Evolutionary conservation across 2,113 vertebrate genomes (phyloP).

Genomic region (Hemiprocne comata): DNA sequence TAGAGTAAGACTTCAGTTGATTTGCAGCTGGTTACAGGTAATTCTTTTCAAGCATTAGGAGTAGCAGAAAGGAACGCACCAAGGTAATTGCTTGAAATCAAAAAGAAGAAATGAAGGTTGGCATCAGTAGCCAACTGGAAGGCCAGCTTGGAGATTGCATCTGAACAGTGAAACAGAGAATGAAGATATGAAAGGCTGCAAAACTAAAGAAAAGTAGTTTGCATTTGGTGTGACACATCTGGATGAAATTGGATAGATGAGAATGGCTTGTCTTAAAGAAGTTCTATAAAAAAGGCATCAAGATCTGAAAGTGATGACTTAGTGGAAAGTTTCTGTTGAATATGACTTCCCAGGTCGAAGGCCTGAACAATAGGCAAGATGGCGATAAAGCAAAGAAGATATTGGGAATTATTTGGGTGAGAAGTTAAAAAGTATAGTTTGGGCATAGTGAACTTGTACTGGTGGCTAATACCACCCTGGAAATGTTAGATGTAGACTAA

Average conservation of each 20-base stretch:
- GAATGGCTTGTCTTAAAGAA: neutral
- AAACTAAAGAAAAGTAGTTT: neutral
- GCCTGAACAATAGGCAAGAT: neutral
- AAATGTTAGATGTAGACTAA: neutral
- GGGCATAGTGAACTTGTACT: neutral
- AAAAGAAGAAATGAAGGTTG: neutral
- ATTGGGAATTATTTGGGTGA: neutral
- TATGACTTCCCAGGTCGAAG: neutral
- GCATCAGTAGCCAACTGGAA: neutral
- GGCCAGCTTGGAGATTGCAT: neutral
- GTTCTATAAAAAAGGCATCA: neutral
- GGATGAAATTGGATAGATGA: neutral
- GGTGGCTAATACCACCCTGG: neutral
- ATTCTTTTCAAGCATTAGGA: neutral
- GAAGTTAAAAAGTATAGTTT: neutral
- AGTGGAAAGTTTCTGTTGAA: neutral
- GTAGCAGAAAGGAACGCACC: neutral
- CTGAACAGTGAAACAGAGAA: neutral
- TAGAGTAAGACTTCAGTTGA: neutral
- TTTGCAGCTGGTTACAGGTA: neutral
- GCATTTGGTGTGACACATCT: neutral
- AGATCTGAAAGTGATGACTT: neutral
- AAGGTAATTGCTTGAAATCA: neutral
- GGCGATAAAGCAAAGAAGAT: neutral
- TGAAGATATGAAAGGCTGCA: neutral